Evolutionary conservation across 2,888 invertebrate genomes (phyloP).

Genomic region (Cantharis nigra): DNA sequence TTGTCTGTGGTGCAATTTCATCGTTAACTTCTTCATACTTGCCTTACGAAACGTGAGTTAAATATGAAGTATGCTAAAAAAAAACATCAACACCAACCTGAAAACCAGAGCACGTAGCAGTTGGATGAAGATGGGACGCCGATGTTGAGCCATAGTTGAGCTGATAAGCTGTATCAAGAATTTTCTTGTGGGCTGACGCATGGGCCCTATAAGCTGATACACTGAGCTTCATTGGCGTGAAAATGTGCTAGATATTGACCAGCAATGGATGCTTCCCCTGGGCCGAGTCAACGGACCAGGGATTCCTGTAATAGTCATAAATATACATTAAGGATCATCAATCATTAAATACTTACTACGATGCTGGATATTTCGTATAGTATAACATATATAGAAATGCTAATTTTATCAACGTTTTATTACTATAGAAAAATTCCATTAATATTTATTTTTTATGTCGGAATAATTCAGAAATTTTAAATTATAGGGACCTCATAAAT

Average conservation of each 20-base stretch:
- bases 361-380: not conserved
- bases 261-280: conserved; percentile 30
- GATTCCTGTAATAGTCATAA: conserved; percentile 28
- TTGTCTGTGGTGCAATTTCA: not conserved
- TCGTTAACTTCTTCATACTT: not conserved
- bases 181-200: conserved; percentile 87
- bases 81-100: conserved; percentile 56
- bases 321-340: conserved; percentile 5
- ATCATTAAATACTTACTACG: not conserved
- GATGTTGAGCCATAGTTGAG: conserved; percentile 78
- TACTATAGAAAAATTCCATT: not conserved
- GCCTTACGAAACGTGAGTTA: not conserved
- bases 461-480: not conserved
- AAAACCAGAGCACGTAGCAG: conserved; percentile 54
- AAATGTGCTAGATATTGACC: conserved; percentile 21
- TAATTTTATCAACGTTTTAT: not conserved
- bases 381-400: not conserved
- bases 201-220: conserved; percentile 88
- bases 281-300: conserved; percentile 32
- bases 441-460: not conserved
- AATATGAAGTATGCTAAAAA: not conserved
- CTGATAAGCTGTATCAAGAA: conserved; percentile 76
- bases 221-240: conserved; percentile 74
- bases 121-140: conserved; percentile 59
- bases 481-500: not conserved